Percentiles rank a stretch among this genome's conserved stretches.
phyloP scores from a whole-genome alignment of 2,113 vertebrate genomes.

The Muntiacus muntjak region DNA sequence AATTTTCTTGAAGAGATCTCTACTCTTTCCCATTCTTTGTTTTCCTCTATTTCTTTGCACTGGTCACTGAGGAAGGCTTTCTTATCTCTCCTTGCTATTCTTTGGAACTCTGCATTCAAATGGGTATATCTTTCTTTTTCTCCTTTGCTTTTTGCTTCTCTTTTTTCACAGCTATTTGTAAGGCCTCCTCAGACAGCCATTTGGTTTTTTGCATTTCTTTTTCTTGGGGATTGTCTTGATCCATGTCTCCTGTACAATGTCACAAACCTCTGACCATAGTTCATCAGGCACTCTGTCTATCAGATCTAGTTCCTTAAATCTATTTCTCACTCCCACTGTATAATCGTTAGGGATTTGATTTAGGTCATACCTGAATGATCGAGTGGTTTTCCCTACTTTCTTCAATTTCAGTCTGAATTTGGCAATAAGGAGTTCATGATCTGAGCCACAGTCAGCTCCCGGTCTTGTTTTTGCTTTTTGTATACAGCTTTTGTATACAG shows the following conservation, averaged over 20 bases:
- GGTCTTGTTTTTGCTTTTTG: background rate
- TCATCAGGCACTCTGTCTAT: background rate
- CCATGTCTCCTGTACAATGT: background rate
- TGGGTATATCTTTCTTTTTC: background rate
- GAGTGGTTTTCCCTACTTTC: background rate
- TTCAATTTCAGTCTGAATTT: background rate
- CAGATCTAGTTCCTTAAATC: background rate
- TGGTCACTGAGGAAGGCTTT: background rate
- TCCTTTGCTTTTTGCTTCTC: background rate
- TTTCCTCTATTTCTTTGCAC: background rate
- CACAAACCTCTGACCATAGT: background rate
- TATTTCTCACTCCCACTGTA: background rate
- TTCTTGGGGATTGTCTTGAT: background rate
- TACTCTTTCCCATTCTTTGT: background rate
- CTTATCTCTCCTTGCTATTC: background rate
- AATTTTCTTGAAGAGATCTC: background rate
- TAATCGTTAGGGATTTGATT: background rate
- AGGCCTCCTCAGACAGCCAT: background rate
- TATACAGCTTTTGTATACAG: background rate
- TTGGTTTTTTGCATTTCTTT: background rate
- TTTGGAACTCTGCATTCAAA: background rate
- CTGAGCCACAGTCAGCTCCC: background rate
- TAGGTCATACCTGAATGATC: background rate
- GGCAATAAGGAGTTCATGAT: background rate
- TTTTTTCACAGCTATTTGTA: background rate